Percentiles rank a stretch among this genome's conserved stretches.
Conservation (phyloP, 2,113 vertebrate species). For the Hemichromis elongatus region DNA sequence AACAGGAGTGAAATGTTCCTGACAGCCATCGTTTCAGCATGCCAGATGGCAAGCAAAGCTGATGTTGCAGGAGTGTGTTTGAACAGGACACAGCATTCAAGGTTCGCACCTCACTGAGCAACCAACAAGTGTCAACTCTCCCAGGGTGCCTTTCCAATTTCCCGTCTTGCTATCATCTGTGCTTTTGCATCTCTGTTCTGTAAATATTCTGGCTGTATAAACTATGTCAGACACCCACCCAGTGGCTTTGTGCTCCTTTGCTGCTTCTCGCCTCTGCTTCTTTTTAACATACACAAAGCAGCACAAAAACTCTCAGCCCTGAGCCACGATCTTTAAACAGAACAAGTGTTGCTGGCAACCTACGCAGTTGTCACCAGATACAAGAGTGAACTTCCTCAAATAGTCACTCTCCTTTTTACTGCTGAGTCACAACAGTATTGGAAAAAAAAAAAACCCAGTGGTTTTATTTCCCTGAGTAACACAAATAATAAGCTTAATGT, state of each 20-base stretch:
- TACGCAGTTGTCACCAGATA: slow-evolving; percentile 23
- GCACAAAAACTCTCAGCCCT: neutral
- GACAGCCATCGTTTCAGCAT: slow-evolving; percentile 6
- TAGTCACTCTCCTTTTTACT: neutral
- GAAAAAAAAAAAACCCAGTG: neutral
- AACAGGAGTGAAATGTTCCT: slow-evolving; percentile 19
- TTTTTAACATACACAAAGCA: slow-evolving; percentile 12
- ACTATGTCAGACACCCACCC: slow-evolving; percentile 5
- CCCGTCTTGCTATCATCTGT: slow-evolving; percentile 2
- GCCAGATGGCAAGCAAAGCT: slow-evolving; percentile 44
- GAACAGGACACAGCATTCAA: slow-evolving; percentile 37
- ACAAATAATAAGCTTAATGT: neutral
- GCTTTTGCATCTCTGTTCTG: slow-evolving; percentile 48
- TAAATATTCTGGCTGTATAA: slow-evolving; percentile 61
- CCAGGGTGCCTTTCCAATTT: slow-evolving; percentile 38
- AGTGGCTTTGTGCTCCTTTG: slow-evolving; percentile 19
- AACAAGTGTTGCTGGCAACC: slow-evolving; percentile 25
- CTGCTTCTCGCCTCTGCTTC: neutral
- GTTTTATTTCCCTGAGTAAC: neutral
- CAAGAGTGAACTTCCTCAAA: slow-evolving; percentile 33
- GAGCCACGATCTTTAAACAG: slow-evolving; percentile 43
- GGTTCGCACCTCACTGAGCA: slow-evolving; percentile 60
- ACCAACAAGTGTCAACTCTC: slow-evolving; percentile 63
- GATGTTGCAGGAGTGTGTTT: slow-evolving; percentile 34
- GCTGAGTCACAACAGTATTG: slow-evolving; percentile 15